Percentiles rank a stretch among this genome's conserved stretches.
phyloP scores from a whole-genome alignment of 2,888 invertebrate species.

The Leptinotarsa juncta region DNA sequence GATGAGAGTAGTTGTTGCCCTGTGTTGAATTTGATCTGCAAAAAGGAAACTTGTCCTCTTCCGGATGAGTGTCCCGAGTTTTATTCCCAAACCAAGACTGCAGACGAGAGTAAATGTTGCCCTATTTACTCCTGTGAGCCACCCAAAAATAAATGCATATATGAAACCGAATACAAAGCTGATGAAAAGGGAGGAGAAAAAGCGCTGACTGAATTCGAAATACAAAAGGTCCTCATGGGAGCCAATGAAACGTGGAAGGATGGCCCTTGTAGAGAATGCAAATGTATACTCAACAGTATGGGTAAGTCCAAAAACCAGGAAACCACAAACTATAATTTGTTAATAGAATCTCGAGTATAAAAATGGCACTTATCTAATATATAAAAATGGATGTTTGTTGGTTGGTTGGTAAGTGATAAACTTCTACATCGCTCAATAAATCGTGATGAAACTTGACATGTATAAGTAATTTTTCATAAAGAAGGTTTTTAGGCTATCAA shows the following conservation, averaged over 20 bases:
- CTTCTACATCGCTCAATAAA: too few species aligned
- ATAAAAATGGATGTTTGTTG: too few species aligned
- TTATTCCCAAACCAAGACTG: slow-evolving; percentile 65
- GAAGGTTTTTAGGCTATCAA: too few species aligned
- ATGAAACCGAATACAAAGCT: slow-evolving; percentile 69
- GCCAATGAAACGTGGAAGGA: slow-evolving; percentile 76
- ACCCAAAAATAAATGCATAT: slow-evolving; percentile 76
- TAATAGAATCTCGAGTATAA: too few species aligned
- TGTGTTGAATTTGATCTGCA: slow-evolving; percentile 71
- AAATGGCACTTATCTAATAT: too few species aligned
- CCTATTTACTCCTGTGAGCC: slow-evolving; percentile 74
- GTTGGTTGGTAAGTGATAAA: too few species aligned
- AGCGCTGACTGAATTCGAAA: slow-evolving; percentile 59
- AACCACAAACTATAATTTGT: too few species aligned
- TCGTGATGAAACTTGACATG: too few species aligned
- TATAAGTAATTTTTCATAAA: too few species aligned
- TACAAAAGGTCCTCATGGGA: slow-evolving; percentile 69
- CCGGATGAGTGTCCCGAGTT: slow-evolving; percentile 72
- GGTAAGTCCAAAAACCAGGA: slow-evolving; percentile 42
- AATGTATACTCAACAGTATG: slow-evolving; percentile 65
- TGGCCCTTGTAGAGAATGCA: slow-evolving; percentile 77
- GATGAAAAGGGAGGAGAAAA: slow-evolving; percentile 71
- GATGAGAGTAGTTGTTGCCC: slow-evolving; percentile 81
- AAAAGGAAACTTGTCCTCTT: slow-evolving; percentile 73
- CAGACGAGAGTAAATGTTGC: slow-evolving; percentile 71